phyloP scores from a whole-genome alignment of 2,888 invertebrate genomes.

The Drymonia ruficornis region DNA sequence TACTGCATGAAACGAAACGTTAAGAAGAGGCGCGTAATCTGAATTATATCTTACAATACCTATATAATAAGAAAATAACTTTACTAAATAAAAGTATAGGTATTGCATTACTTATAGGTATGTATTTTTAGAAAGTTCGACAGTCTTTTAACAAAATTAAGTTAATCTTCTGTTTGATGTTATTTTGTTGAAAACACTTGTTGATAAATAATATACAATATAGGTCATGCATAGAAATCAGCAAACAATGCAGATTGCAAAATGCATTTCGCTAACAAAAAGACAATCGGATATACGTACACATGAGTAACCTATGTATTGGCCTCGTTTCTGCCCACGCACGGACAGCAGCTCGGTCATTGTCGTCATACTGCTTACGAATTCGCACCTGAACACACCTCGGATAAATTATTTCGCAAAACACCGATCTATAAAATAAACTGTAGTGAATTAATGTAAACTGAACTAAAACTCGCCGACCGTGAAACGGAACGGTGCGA shows the following conservation, averaged over 20 bases:
- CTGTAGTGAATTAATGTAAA: conserved; percentile 24
- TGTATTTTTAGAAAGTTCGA: too few relatives aligned
- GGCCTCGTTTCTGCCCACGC: conserved; percentile 74
- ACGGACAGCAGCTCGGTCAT: conserved; percentile 64
- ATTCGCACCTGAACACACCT: conserved; percentile 38
- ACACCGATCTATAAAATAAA: conserved; percentile 19
- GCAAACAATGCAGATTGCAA: conserved; percentile 67
- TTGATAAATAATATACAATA: conserved; percentile 20
- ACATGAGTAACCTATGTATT: conserved; percentile 57
- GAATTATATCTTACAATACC: too few relatives aligned
- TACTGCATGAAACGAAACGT: not conserved
- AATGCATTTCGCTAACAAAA: conserved; percentile 66
- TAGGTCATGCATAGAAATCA: conserved; percentile 45
- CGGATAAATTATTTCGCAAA: conserved; percentile 35
- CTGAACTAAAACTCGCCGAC: conserved; percentile 42
- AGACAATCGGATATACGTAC: conserved; percentile 51
- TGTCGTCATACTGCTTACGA: conserved; percentile 57
- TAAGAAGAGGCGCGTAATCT: not conserved
- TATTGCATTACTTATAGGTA: too few relatives aligned
- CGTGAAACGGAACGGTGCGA: conserved; percentile 75
- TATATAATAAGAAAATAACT: too few relatives aligned
- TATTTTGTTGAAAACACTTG: too few relatives aligned
- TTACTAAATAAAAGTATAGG: too few relatives aligned
- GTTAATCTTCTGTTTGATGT: too few relatives aligned
- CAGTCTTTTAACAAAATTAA: too few relatives aligned